Conservation (phyloP, 2,888 invertebrate genomes). For the Acanthosepion pharaonis region DNA sequence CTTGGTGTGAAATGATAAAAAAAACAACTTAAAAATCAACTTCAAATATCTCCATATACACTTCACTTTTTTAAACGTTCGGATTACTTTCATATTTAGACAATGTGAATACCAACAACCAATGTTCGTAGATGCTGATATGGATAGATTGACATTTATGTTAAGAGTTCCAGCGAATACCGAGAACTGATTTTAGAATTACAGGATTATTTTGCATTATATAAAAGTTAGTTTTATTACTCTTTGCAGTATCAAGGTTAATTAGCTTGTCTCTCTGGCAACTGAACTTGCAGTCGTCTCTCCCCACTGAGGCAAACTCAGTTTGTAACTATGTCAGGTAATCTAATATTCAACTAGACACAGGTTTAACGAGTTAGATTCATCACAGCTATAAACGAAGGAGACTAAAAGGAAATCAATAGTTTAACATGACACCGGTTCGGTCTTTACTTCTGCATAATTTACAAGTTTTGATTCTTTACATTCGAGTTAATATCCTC, state of each 20-base stretch:
- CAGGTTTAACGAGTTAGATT: background rate
- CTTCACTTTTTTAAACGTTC: no score
- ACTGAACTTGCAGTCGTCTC: background rate
- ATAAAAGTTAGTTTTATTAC: background rate
- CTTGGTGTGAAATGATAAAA: no score
- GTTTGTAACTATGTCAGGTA: background rate
- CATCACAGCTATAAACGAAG: background rate
- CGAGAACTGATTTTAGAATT: no score
- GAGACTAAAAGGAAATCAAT: background rate
- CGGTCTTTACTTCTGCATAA: background rate
- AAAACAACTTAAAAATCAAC: no score
- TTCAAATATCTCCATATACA: no score
- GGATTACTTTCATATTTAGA: no score
- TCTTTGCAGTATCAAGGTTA: background rate
- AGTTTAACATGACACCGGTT: background rate
- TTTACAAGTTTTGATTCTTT: background rate
- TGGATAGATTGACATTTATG: no score
- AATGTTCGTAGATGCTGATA: no score
- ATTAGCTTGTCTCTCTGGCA: background rate
- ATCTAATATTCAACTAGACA: background rate
- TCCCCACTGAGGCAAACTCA: background rate
- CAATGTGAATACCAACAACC: no score
- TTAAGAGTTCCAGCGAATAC: no score
- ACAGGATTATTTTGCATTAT: no score
- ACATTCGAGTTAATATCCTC: no score